Base-by-base conservation (phyloP, 2,888 invertebrate species). In the Drosophila eohydei region DNA sequence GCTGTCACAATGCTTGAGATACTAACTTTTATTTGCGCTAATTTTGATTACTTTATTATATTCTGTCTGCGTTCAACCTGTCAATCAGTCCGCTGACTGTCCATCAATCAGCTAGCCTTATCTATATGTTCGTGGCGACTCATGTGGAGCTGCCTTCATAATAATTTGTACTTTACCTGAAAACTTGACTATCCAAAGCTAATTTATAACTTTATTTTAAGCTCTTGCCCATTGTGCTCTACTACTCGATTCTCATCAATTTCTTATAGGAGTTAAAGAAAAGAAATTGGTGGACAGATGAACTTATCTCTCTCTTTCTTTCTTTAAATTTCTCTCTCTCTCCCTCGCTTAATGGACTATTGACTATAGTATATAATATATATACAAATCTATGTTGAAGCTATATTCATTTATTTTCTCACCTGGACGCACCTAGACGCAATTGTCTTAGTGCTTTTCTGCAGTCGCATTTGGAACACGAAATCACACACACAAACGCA, bases 21-120 rank as follows among this genome's bases (percentile, higher is more conserved):
- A 79, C 55, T 54, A 75, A 59, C 50, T 32, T 44, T 50, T 61
- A 54, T 26, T 11, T 7, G 12, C 14, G 43, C 32, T 48, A 48
- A 40, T 16, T 21, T 50, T 63, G 51, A 71, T 69, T 59, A 56
- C 67, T 65, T 62, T 61, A 70, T 70, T 61, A 46, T 46, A 57
- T 46, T 38, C 52, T 58, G 52, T 52, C 38, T n/a, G 36, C 16
- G n/a, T 12, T 9, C 28, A 51, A 55, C 46, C 34, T 52, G 56
- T 63, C 72, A 57, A 55, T 58, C 38, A 54, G 38, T 54, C 38
- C 51, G 11, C 43, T 43, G 41, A 26, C 16, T 32, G 32, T 41
- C 56, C 40, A 36, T 62, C 54, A 51, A 21, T 32, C 41, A 16
- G 43, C 3, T 21, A 43, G 30, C 50, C 9, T 48, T 61, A 57